Base-by-base conservation (phyloP, 2,113 vertebrate species). In the Ochotona curzoniae region DNA sequence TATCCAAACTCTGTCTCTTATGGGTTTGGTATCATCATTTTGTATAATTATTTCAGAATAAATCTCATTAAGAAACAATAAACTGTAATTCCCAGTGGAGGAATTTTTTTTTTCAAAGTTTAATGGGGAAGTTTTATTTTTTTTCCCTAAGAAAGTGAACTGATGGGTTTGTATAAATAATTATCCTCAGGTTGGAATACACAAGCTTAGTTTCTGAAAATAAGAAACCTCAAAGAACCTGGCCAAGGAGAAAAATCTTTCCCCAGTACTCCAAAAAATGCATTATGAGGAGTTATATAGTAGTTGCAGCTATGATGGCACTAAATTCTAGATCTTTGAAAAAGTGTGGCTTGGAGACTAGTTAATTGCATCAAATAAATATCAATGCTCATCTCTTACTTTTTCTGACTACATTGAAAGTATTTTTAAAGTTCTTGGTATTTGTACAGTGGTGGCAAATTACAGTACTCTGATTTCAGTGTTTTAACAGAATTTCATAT, bases 31-130 rank as follows among this genome's bases (percentile, higher is more conserved):
- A 71, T 69, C 90, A 82, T 10, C 82, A 26, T 92, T 97, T 96
- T 92, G 28, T 88, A 82, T 96, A 94, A 97, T 97, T 97, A 96
- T 95, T 97, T 97, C 38, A 87, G 87, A 93, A 96, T 60, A 96
- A 87, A 94, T 57, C 82, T 95, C 78, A 95, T 96, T 96, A 97
- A 82, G 92, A 63, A 90, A 92, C 70, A 96, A 86, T 91, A 91
- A 95, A 23, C 81, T 32, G 85, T 87, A 96, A 96, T 93, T 6
- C 4, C 26, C 90, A 96, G 17, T 25, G 26, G 86, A 11, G 47
- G 1, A 73, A 93, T 95, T 15, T 94, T 95, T 84, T 76, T 85
- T 74, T 86, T 47, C 49, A 93, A 23, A 63, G 51, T 83, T 94
- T 96, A 95, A 94, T 91, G 63, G n/a, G 49, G 83, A 94, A 83